A percentile compares a stretch with the other conserved stretches of the same genome.
These are phyloP conservation scores for Eupithecia subfuscata DNA, from an alignment of 2,888 invertebrate genomes.

Conservation along the genomic window DNA sequence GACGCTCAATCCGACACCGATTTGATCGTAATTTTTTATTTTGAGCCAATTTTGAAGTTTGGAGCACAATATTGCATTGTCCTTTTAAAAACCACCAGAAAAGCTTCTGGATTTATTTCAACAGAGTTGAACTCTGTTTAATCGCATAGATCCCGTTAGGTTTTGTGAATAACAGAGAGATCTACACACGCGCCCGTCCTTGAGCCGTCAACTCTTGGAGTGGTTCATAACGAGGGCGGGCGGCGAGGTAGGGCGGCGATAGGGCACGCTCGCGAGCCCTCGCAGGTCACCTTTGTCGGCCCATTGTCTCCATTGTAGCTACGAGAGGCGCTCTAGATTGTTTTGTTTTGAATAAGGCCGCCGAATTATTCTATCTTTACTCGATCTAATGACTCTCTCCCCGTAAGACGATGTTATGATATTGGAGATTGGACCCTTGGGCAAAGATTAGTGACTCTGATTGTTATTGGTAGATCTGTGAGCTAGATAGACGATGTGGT, in stretches of 20 bases:
- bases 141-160: neutral
- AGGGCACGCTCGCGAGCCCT: conserved; percentile 53
- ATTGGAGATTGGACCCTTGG: neutral
- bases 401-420: neutral
- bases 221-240: conserved; percentile 18
- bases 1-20: neutral
- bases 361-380: neutral
- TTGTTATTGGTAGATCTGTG: neutral
- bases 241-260: conserved; percentile 50
- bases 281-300: conserved; percentile 32
- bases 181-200: conserved; percentile 10
- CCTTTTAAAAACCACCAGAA: neutral
- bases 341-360: neutral
- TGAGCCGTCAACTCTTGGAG: conserved; percentile 12
- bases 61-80: neutral
- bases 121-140: neutral
- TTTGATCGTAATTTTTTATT: neutral
- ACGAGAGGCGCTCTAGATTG: neutral
- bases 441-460: neutral
- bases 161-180: neutral
- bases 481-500: neutral
- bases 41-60: neutral
- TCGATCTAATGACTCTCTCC: neutral
- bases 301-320: conserved; percentile 31
- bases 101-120: neutral